These are phyloP conservation scores for Scomberomorus guttatus DNA, from an alignment of 2,797 vertebrate genomes.

Conservation along the genomic window DNA sequence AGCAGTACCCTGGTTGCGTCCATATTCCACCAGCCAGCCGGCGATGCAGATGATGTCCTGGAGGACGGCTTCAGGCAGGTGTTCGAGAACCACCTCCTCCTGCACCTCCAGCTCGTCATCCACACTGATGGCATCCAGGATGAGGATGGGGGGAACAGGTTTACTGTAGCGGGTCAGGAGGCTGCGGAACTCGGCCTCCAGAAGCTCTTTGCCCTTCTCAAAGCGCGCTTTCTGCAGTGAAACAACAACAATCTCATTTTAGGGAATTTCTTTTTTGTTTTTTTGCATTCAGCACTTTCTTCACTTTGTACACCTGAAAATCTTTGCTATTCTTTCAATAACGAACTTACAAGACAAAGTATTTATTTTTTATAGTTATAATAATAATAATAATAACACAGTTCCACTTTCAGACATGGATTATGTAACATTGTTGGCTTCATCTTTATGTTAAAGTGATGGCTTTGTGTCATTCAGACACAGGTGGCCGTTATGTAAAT, in stretches of 20 bases:
- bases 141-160: conserved; percentile 93
- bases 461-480: no score
- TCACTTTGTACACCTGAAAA: no score
- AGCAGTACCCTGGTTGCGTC: conserved; percentile 93
- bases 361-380: no score
- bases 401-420: no score
- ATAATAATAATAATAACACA: no score
- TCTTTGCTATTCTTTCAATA: no score
- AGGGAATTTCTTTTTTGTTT: no score
- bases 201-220: conserved; percentile 95
- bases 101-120: conserved; percentile 95
- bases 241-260: neutral
- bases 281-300: no score
- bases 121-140: conserved; percentile 92
- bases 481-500: no score
- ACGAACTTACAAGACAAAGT: no score
- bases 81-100: conserved; percentile 93
- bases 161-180: conserved; percentile 95
- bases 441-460: no score
- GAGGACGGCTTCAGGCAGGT: conserved; percentile 92
- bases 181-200: conserved; percentile 95
- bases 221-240: conserved; percentile 93
- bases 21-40: conserved; percentile 96
- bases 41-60: conserved; percentile 95
- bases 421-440: no score